phyloP scores from a whole-genome alignment of 2,888 invertebrate genomes.

The Dysmachus trigonus region DNA sequence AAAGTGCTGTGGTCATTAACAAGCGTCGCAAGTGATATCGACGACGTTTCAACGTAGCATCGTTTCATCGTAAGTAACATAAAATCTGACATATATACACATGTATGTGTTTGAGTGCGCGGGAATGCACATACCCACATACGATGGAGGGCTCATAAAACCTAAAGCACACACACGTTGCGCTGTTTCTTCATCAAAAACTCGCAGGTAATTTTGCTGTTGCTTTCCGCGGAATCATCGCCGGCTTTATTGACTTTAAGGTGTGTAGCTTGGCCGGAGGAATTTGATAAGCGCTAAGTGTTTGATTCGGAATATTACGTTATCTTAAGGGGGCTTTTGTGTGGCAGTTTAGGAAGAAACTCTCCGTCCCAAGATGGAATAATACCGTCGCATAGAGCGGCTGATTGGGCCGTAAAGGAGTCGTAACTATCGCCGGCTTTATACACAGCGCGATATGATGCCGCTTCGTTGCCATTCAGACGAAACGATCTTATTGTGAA shows the following conservation, averaged over 20 bases:
- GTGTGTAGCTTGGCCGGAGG: conserved; percentile 4
- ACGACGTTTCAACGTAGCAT: not conserved
- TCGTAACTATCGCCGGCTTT: conserved; percentile 1
- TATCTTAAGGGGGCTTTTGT: conserved; percentile 25
- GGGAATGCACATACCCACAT: not conserved
- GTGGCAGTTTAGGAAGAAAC: not conserved
- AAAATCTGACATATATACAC: not conserved
- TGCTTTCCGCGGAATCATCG: conserved; percentile 15
- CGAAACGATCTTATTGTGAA: not conserved
- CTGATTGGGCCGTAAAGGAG: not conserved
- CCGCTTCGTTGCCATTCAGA: not conserved
- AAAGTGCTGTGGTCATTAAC: conserved; percentile 12
- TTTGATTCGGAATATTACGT: conserved; percentile 19
- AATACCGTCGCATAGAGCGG: not conserved
- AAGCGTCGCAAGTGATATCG: not conserved
- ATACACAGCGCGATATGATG: not conserved
- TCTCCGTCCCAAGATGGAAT: not conserved
- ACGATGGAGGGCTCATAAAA: not conserved
- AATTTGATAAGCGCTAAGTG: conserved; percentile 26
- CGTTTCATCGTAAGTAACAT: not conserved
- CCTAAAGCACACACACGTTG: not conserved
- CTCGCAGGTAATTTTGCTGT: conserved; percentile 9
- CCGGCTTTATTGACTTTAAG: conserved; percentile 15
- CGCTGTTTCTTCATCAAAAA: conserved; percentile 1
- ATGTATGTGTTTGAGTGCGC: not conserved